A percentile compares a stretch with the other conserved stretches of the same genome.
phyloP scores from a whole-genome alignment of 2,797 vertebrate genomes.

The Florisuga fusca region DNA sequence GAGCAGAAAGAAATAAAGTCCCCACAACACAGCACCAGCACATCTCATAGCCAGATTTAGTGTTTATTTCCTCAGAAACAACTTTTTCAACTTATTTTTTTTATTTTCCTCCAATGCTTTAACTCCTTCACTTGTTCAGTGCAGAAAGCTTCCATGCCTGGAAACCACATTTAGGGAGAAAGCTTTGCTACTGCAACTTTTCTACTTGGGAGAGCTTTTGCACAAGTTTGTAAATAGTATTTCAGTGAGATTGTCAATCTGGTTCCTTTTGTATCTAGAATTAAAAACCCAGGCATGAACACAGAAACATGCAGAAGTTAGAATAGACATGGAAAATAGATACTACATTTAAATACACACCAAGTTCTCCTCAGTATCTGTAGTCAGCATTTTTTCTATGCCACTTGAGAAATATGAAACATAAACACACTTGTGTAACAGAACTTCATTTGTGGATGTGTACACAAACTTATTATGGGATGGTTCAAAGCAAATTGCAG shows the following conservation, averaged over 20 bases:
- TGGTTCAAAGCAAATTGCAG: slow-evolving; percentile 41
- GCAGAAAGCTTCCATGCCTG: background rate
- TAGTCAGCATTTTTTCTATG: slow-evolving; percentile 7
- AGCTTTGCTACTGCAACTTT: background rate
- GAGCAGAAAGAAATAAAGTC: background rate
- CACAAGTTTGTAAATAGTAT: background rate
- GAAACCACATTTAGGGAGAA: background rate
- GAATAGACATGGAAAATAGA: background rate
- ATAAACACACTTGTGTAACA: background rate
- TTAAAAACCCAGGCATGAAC: background rate
- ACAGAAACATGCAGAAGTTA: background rate
- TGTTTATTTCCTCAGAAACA: background rate
- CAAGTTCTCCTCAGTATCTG: background rate
- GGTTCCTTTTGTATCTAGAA: background rate
- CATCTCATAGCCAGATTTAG: background rate
- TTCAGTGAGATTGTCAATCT: background rate
- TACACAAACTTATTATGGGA: background rate
- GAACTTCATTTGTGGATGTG: background rate
- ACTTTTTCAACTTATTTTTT: background rate
- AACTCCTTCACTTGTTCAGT: background rate
- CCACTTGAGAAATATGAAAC: slow-evolving; percentile 10
- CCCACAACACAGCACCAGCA: background rate
- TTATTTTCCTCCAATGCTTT: background rate
- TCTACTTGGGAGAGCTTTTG: background rate
- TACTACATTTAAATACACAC: background rate